These are phyloP conservation scores for Acomys russatus DNA, from an alignment of 2,797 vertebrate species.

Conservation along the genomic window DNA sequence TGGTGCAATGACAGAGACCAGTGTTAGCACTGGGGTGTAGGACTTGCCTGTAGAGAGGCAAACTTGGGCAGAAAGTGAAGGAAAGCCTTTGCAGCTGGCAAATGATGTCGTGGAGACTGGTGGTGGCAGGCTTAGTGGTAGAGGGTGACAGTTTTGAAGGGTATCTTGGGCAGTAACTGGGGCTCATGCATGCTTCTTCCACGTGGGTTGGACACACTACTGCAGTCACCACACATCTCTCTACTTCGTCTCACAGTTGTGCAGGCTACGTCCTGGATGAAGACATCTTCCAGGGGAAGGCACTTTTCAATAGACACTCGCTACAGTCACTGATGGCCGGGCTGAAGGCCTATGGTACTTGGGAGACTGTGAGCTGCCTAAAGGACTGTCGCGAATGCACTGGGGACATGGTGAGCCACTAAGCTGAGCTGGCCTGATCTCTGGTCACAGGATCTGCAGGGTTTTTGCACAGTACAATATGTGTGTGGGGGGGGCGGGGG, in stretches of 20 bases:
- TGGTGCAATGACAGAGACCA: background rate
- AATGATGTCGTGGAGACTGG: fast-evolving
- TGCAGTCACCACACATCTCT: fast-evolving
- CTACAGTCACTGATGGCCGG: conserved; percentile 87
- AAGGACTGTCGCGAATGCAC: conserved; percentile 88
- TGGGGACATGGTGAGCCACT: conserved; percentile 85
- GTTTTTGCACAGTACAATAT: fast-evolving
- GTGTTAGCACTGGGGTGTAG: fast-evolving
- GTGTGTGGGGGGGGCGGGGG: fast-evolving
- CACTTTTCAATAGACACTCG: conserved; percentile 76
- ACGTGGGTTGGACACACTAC: fast-evolving
- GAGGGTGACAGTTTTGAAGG: background rate
- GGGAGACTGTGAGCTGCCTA: conserved; percentile 86
- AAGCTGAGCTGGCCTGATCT: background rate
- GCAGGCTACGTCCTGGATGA: conserved; percentile 85
- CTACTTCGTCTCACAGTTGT: conserved; percentile 74
- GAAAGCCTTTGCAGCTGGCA: background rate
- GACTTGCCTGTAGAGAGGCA: background rate
- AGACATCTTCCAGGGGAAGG: conserved; percentile 82
- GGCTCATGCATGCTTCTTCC: background rate
- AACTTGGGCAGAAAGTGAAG: background rate
- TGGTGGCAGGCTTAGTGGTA: background rate
- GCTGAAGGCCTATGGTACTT: conserved; percentile 89
- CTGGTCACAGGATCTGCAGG: fast-evolving
- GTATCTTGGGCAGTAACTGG: background rate